Base-by-base conservation (phyloP, 2,113 vertebrate genomes). In the cattle (Bos taurus) region DNA sequence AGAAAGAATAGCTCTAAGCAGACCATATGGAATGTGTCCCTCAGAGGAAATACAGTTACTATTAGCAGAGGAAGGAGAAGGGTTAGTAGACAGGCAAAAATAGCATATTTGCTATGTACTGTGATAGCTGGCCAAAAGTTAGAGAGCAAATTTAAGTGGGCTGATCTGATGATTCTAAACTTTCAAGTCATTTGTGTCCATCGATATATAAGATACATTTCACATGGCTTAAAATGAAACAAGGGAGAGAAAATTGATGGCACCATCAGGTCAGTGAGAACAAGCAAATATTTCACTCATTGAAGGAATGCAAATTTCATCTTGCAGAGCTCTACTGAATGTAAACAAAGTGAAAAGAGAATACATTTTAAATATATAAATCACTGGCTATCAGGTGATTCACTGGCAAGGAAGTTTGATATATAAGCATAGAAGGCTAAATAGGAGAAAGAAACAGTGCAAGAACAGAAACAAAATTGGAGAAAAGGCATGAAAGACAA, bases 171-270 rank as follows among this genome's bases (percentile, higher is more conserved):
- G 40, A 52, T 57, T 57, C 60, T 81, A 86, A 10, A 36, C 33
- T 77, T 90, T 21, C 16, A 62, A 86, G 48, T 92, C 36, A 92
- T 96, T 89, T 19, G 64, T 48, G 33, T 21, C 13, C 52, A 92
- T 30, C 43, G 46, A 88, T 86, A 67, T 48, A 96, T 14, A 30
- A 84, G 86, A 78, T 43, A 40, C 30, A 91, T 88, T 95, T 97
- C 43, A 77, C 98, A 84, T 91, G 88, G 33, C 90, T 98, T 94
- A 92, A 98, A 97, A 87, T 78, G 48, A 97, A 98, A 98, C 91
- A 40, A 67, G 46, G 9, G 48, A 81, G 48, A 57, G 14, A 95
- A 88, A 28, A 86, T 86, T 97, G 92, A 93, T 98, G 85, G 84
- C 23, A 88, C 59, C 90, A 95, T 67, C 50, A 95, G 62, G 67